Evolutionary conservation across 2,113 vertebrate genomes (phyloP).

Genomic region (Oxyura jamaicensis): DNA sequence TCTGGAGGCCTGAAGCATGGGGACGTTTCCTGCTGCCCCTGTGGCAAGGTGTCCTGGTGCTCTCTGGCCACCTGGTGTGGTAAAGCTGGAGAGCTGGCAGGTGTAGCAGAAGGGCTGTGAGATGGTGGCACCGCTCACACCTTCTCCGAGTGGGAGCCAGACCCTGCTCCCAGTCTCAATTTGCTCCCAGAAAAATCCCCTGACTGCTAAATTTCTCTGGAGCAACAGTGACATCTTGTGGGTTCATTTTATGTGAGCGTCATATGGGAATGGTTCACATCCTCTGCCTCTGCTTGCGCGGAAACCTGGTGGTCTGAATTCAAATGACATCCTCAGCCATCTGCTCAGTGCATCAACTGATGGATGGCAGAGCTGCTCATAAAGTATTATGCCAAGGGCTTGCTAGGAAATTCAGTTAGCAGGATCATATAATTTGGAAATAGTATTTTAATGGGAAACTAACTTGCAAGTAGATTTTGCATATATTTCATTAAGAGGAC

Average conservation of each 20-base stretch:
- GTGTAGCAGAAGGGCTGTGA: not conserved
- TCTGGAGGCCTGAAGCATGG: not conserved
- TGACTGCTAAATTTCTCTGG: not conserved
- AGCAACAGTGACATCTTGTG: conserved; percentile 79
- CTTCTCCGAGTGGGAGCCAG: not conserved
- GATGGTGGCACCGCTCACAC: not conserved
- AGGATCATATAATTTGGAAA: not conserved
- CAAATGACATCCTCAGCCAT: not conserved
- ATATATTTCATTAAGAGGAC: not conserved
- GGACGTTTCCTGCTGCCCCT: not conserved
- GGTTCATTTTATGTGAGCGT: not conserved
- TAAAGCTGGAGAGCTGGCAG: not conserved
- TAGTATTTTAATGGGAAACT: conserved; percentile 39
- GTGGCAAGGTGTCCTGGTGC: not conserved
- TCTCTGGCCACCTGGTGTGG: accelerated
- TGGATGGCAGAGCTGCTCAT: not conserved
- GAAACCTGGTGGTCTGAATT: not conserved
- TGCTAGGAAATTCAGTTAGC: not conserved
- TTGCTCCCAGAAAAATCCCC: not conserved
- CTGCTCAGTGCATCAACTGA: not conserved
- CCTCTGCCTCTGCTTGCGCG: not conserved
- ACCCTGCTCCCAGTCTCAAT: not conserved
- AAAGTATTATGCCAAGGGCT: not conserved
- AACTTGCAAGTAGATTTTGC: conserved; percentile 11
- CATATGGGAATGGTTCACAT: not conserved